phyloP scores from a whole-genome alignment of 2,888 invertebrate species.

The Lasioglossum villosulum region DNA sequence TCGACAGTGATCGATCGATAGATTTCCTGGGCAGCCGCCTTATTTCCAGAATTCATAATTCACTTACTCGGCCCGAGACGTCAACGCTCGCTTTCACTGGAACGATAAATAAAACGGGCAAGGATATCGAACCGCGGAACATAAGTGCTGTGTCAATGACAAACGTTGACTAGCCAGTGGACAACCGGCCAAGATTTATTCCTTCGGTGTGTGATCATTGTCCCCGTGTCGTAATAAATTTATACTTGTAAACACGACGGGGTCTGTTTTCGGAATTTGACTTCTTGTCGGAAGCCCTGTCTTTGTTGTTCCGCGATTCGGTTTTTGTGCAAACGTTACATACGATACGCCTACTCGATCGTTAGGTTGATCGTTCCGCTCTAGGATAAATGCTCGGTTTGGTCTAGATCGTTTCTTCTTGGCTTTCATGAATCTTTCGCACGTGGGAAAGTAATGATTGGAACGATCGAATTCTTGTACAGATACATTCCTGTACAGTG shows the following conservation, averaged over 20 bases:
- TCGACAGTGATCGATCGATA: slow-evolving; percentile 71
- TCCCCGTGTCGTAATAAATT: slow-evolving; percentile 52
- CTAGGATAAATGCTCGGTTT: not conserved
- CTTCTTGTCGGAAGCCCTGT: slow-evolving; percentile 15
- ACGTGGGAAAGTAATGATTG: not conserved
- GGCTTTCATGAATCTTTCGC: not conserved
- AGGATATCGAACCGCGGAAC: slow-evolving; percentile 39
- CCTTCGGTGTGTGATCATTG: slow-evolving; percentile 50
- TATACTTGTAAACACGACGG: slow-evolving; percentile 26
- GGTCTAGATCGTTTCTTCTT: not conserved
- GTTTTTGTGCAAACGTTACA: not conserved
- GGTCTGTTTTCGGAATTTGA: slow-evolving; percentile 21
- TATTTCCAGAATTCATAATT: slow-evolving; percentile 71
- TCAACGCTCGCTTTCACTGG: slow-evolving; percentile 57
- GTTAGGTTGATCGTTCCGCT: not conserved
- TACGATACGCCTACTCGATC: not conserved
- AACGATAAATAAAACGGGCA: slow-evolving; percentile 59
- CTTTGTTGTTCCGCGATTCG: not conserved
- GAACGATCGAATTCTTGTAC: not conserved
- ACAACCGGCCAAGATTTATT: slow-evolving; percentile 54
- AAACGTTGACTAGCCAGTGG: slow-evolving; percentile 47
- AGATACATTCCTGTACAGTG: not conserved
- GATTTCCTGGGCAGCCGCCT: slow-evolving; percentile 60
- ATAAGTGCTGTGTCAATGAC: slow-evolving; percentile 52
- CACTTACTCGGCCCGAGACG: slow-evolving; percentile 52